Percentiles rank a stretch among this genome's conserved stretches.
Evolutionary conservation across 2,888 invertebrate genomes (phyloP).

Genomic region (Conus canariensis): DNA sequence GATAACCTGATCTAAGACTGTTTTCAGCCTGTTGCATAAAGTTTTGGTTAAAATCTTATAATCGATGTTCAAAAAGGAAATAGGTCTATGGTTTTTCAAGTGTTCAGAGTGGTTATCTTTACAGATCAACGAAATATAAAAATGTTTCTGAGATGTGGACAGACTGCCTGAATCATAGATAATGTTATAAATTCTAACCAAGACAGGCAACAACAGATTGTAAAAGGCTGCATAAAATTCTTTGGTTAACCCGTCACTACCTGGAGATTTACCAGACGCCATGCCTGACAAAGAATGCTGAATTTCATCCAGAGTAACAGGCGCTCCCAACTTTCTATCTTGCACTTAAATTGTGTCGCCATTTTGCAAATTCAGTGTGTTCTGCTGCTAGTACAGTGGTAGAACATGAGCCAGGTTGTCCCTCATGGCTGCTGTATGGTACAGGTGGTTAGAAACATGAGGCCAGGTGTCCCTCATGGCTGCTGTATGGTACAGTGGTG

Average conservation of each 20-base stretch:
- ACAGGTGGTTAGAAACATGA: no score
- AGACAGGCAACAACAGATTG: conserved; percentile 42
- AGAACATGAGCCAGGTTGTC: no score
- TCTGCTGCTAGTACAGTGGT: no score
- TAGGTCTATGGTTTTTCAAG: conserved; percentile 57
- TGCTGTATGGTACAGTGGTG: no score
- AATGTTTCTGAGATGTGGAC: not conserved
- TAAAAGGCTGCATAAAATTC: conserved; percentile 53
- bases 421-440: no score
- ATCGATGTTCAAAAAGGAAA: conserved; percentile 56
- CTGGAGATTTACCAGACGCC: conserved; percentile 34
- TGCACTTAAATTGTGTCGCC: no score
- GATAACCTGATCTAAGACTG: conserved; percentile 49
- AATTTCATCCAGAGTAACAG: not conserved
- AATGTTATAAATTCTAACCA: not conserved
- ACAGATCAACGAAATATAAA: not conserved
- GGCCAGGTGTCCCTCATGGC: no score
- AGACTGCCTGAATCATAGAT: not conserved
- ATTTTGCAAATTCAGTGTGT: no score
- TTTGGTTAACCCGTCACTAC: conserved; percentile 52
- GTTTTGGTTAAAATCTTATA: conserved; percentile 57
- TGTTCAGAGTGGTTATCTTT: conserved; percentile 1
- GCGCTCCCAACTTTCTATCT: not conserved
- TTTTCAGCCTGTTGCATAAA: conserved; percentile 49
- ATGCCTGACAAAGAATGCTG: not conserved